These are phyloP conservation scores for Tamandua tetradactyla DNA, from an alignment of 2,797 vertebrate species.

Conservation along the genomic window DNA sequence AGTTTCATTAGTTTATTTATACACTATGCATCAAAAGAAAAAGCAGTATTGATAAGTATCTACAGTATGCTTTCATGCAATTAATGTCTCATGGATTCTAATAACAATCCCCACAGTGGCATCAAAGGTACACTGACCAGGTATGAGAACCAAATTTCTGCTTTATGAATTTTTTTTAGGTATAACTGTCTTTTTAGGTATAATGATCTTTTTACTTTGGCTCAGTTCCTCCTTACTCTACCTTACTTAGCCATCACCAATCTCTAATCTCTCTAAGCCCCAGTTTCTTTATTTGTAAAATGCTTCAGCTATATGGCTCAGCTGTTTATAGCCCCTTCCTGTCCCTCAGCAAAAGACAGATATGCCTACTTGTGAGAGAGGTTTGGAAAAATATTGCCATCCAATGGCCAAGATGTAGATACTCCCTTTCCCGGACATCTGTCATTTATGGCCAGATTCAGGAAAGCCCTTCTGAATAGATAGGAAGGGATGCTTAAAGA, in stretches of 20 bases:
- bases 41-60: conserved; percentile 8
- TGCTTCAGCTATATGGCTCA: conserved; percentile 25
- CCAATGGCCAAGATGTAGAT: not conserved
- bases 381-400: conserved; percentile 33
- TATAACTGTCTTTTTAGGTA: conserved; percentile 50
- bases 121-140: conserved; percentile 18
- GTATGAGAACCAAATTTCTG: conserved; percentile 46
- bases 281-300: conserved; percentile 40
- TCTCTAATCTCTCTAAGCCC: not conserved
- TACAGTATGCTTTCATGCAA: conserved; percentile 45
- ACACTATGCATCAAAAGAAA: conserved; percentile 26
- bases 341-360: conserved; percentile 31
- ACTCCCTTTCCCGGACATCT: conserved; percentile 25
- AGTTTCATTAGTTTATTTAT: conserved; percentile 55
- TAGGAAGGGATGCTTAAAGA: not conserved
- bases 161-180: conserved; percentile 49
- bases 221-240: not conserved
- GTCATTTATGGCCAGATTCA: not conserved
- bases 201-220: conserved; percentile 58
- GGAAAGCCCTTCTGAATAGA: conserved; percentile 10
- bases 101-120: not conserved
- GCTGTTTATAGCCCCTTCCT: not conserved
- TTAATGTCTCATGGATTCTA: conserved; percentile 57
- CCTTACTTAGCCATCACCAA: not conserved
- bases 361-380: not conserved